These are phyloP conservation scores for Cyprinella venusta DNA, from an alignment of 2,797 vertebrate species.

Conservation along the genomic window DNA sequence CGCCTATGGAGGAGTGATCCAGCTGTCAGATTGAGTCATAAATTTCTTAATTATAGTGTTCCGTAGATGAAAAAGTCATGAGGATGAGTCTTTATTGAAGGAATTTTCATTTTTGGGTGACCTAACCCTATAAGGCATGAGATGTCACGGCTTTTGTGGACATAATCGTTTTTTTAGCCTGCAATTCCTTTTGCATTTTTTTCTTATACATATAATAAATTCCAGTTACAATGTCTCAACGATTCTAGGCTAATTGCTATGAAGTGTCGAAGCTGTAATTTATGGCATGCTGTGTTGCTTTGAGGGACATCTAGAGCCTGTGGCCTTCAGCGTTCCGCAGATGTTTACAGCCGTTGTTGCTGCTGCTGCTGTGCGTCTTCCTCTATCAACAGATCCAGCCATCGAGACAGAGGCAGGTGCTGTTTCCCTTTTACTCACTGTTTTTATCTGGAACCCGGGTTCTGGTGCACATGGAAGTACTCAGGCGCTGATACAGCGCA, in stretches of 20 bases:
- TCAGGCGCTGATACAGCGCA: conserved; percentile 78
- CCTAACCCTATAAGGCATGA: background rate
- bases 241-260: conserved; percentile 8
- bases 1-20: no score
- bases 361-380: conserved; percentile 3
- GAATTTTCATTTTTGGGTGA: no score
- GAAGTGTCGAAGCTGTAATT: conserved; percentile 6
- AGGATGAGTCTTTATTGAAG: no score
- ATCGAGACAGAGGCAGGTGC: conserved; percentile 13
- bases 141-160: background rate
- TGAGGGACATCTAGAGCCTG: conserved; percentile 15
- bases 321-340: conserved; percentile 37
- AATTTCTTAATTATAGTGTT: no score
- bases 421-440: conserved; percentile 44
- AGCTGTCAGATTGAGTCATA: no score
- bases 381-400: conserved; percentile 14
- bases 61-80: no score
- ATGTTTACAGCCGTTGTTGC: conserved; percentile 39
- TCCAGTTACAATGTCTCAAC: background rate
- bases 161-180: background rate
- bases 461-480: conserved; percentile 76
- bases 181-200: background rate
- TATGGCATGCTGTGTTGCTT: conserved; percentile 28
- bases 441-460: conserved; percentile 68
- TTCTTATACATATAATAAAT: background rate